These are phyloP conservation scores for Kuschelorhynchus macadamiae DNA, from an alignment of 2,888 invertebrate species.

Conservation along the genomic window DNA sequence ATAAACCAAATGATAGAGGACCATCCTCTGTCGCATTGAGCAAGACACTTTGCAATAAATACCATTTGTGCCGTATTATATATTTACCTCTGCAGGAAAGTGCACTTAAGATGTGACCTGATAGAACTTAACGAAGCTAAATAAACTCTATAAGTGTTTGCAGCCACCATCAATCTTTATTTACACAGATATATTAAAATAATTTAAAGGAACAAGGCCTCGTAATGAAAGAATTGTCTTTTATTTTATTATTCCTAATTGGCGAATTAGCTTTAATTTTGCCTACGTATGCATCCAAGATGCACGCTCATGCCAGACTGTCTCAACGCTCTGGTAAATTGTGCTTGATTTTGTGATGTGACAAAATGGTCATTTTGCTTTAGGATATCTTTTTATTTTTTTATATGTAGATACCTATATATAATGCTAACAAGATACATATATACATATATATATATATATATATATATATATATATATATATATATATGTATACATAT, in stretches of 20 bases:
- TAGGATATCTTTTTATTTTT: too few relatives aligned
- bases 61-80: background rate
- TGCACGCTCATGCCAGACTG: background rate
- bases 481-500: too few relatives aligned
- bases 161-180: slow-evolving; percentile 31
- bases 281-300: slow-evolving; percentile 13
- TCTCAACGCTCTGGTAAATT: slow-evolving; percentile 14
- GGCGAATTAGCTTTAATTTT: slow-evolving; percentile 35
- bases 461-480: too few relatives aligned
- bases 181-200: slow-evolving; percentile 32
- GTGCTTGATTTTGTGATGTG: background rate
- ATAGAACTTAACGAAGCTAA: background rate
- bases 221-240: slow-evolving; percentile 33
- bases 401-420: too few relatives aligned
- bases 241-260: slow-evolving; percentile 36
- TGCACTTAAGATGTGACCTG: background rate
- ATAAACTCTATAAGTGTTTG: slow-evolving; percentile 1
- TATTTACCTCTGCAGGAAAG: slow-evolving; percentile 9
- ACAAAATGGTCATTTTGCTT: too few relatives aligned
- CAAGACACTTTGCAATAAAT: too few relatives aligned
- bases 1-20: too few relatives aligned
- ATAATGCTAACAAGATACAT: too few relatives aligned
- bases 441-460: too few relatives aligned
- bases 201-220: slow-evolving; percentile 19
- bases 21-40: too few relatives aligned